phyloP scores from a whole-genome alignment of 2,113 vertebrate genomes.

The Alexandromys fortis region DNA sequence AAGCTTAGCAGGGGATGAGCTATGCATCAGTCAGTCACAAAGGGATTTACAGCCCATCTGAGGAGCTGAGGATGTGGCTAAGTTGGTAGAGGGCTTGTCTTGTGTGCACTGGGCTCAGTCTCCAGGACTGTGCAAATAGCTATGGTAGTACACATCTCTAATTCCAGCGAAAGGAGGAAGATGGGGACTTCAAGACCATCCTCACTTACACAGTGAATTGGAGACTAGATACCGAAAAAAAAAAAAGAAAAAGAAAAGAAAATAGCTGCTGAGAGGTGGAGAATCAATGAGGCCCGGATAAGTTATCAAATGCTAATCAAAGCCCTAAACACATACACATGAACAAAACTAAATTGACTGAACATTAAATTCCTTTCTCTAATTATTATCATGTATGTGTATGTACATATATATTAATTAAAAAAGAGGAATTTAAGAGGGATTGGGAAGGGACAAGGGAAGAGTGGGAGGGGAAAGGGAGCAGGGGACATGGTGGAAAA shows the following conservation, averaged over 20 bases:
- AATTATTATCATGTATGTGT: background rate
- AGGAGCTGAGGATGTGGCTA: too few species aligned
- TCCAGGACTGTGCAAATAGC: background rate
- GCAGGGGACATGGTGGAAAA: background rate
- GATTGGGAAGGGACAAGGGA: background rate
- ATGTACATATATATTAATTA: background rate
- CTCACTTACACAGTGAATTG: background rate
- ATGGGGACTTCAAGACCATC: background rate
- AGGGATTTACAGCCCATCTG: background rate
- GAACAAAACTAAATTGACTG: background rate
- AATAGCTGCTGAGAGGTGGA: background rate
- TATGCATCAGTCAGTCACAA: background rate
- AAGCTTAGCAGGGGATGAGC: background rate
- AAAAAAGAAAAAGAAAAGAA: background rate
- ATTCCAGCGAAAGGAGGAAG: background rate
- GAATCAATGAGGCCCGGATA: background rate
- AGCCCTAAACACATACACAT: background rate
- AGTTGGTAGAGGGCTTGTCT: background rate
- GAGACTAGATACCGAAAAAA: background rate
- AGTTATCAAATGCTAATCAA: background rate
- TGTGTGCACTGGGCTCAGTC: background rate
- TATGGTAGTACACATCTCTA: background rate
- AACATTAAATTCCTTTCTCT: background rate
- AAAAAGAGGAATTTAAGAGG: background rate
- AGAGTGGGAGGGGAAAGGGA: background rate